These are phyloP conservation scores for Lethocerus indicus DNA, from an alignment of 1,140 invertebrate genomes.

Conservation along the genomic window DNA sequence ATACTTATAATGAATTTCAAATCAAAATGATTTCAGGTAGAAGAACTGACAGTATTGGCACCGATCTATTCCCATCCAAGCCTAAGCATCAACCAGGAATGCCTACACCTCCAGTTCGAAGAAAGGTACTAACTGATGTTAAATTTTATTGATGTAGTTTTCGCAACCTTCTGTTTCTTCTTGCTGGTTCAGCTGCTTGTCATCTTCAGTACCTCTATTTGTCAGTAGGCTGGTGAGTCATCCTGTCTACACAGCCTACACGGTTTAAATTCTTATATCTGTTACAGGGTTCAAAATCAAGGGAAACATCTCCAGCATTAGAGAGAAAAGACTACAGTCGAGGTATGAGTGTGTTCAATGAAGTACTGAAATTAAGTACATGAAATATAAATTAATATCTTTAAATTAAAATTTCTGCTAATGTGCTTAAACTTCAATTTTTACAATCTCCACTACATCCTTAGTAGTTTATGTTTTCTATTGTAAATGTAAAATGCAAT, in stretches of 20 bases:
- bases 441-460: too few species aligned
- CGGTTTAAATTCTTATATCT: constrained; percentile 11
- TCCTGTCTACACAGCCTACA: background rate
- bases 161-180: too few species aligned
- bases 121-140: constrained; percentile 25
- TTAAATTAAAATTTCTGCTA: too few species aligned
- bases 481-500: too few species aligned
- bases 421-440: too few species aligned
- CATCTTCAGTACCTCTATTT: too few species aligned
- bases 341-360: too few species aligned
- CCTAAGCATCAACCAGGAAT: constrained; percentile 22
- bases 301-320: constrained; percentile 37
- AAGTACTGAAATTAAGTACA: too few species aligned
- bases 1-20: background rate
- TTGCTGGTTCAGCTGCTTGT: too few species aligned
- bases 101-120: constrained; percentile 36
- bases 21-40: constrained; percentile 31
- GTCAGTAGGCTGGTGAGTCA: too few species aligned
- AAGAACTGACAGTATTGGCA: constrained; percentile 52
- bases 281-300: constrained; percentile 32
- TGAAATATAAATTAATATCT: too few species aligned
- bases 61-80: constrained; percentile 35
- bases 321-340: constrained; percentile 28
- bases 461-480: too few species aligned
- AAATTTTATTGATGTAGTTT: background rate